Conservation (phyloP, 2,113 vertebrate species). For the Pica pica region DNA sequence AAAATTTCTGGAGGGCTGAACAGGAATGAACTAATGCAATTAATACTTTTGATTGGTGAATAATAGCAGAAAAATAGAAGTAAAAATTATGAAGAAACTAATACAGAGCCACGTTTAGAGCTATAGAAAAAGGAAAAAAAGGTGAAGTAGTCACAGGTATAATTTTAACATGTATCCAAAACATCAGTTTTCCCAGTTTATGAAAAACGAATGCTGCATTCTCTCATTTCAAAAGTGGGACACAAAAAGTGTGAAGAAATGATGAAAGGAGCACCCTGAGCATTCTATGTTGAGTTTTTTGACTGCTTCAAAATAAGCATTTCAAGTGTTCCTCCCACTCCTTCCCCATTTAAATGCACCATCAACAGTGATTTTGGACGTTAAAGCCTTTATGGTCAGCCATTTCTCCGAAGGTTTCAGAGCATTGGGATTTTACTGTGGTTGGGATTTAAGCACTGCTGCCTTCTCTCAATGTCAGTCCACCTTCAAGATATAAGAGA, state of each 20-base stretch:
- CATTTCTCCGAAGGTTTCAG: background rate
- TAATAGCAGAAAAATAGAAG: background rate
- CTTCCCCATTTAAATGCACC: background rate
- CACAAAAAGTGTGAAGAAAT: background rate
- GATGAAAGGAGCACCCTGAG: background rate
- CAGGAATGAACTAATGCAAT: background rate
- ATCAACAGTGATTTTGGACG: background rate
- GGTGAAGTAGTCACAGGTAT: background rate
- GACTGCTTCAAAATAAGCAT: background rate
- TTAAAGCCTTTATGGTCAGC: background rate
- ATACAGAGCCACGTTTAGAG: background rate
- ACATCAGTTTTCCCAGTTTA: background rate
- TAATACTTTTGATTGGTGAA: constrained; percentile 40
- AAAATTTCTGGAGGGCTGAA: background rate
- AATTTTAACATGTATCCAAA: background rate
- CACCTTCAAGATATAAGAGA: background rate
- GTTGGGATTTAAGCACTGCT: background rate
- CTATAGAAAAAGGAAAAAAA: background rate
- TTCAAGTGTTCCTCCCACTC: background rate
- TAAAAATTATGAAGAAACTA: background rate
- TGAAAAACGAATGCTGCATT: background rate
- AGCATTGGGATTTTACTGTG: background rate
- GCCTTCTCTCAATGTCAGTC: background rate
- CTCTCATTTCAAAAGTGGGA: background rate
- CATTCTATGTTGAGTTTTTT: background rate